phyloP scores from a whole-genome alignment of 2,113 vertebrate species.

The Pterophyllum scalare region DNA sequence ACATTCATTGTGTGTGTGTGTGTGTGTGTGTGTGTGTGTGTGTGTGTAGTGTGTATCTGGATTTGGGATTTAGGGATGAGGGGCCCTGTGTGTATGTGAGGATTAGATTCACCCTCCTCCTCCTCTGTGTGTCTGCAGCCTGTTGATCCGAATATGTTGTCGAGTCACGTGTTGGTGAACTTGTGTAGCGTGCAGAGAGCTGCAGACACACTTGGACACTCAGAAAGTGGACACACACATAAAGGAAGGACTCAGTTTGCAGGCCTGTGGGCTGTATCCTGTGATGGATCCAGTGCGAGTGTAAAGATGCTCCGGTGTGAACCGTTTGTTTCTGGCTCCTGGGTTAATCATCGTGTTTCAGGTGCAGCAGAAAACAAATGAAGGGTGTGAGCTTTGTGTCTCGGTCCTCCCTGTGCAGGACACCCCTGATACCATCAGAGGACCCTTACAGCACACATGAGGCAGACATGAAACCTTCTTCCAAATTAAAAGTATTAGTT shows the following conservation, averaged over 20 bases:
- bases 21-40: too few relatives aligned
- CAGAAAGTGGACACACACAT: background rate
- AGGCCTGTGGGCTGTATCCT: background rate
- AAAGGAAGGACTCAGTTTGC: background rate
- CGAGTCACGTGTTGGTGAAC: background rate
- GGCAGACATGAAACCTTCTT: too few relatives aligned
- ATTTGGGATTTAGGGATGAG: conserved; percentile 6
- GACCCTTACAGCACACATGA: too few relatives aligned
- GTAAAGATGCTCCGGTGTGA: background rate
- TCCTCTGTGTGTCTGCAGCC: conserved; percentile 7
- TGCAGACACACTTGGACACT: background rate
- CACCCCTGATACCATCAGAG: too few relatives aligned
- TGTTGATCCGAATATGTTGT: conserved; percentile 7
- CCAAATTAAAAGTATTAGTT: too few relatives aligned
- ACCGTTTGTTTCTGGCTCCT: background rate
- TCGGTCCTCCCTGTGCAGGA: too few relatives aligned
- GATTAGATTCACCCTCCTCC: conserved; percentile 7
- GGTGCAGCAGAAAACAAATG: background rate
- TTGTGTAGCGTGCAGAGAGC: background rate
- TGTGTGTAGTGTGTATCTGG: background rate
- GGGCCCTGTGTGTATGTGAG: conserved; percentile 11
- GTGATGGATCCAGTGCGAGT: background rate
- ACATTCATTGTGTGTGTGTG: background rate
- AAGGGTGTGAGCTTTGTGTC: too few relatives aligned
- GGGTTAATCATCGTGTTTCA: background rate